Percentiles rank a stretch among this genome's conserved stretches.
phyloP scores from a whole-genome alignment of 2,113 vertebrate genomes.

The Colius striatus region DNA sequence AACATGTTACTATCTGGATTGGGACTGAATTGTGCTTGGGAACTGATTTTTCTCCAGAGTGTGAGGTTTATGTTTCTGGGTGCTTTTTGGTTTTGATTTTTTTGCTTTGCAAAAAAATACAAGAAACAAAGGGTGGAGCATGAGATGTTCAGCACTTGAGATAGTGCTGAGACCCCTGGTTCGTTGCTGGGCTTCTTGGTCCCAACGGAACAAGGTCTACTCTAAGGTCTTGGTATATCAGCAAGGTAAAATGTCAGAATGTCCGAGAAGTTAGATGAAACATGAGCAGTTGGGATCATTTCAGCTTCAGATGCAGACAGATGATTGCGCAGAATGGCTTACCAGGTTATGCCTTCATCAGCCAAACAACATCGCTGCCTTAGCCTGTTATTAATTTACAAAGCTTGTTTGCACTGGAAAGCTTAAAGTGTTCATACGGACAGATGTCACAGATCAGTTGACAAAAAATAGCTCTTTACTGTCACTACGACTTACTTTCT shows the following conservation, averaged over 20 bases:
- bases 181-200: fast-evolving
- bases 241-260: background rate
- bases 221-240: background rate
- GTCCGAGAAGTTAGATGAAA: background rate
- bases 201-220: background rate
- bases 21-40: background rate
- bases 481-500: background rate
- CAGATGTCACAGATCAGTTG: background rate
- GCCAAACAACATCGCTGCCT: background rate
- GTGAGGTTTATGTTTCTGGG: background rate
- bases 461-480: background rate
- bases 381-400: background rate
- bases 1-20: background rate
- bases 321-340: background rate
- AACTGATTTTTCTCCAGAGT: background rate
- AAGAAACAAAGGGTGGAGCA: background rate
- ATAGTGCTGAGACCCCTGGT: background rate
- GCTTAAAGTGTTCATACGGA: background rate
- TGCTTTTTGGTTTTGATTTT: background rate
- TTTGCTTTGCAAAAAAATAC: background rate
- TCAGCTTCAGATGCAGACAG: background rate
- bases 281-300: fast-evolving
- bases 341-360: background rate
- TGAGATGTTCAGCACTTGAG: background rate
- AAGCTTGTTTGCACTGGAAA: background rate